Percentiles rank a stretch among this genome's conserved stretches.
Evolutionary conservation across 2,888 invertebrate genomes (phyloP).

Genomic region (Norana najaformis): DNA sequence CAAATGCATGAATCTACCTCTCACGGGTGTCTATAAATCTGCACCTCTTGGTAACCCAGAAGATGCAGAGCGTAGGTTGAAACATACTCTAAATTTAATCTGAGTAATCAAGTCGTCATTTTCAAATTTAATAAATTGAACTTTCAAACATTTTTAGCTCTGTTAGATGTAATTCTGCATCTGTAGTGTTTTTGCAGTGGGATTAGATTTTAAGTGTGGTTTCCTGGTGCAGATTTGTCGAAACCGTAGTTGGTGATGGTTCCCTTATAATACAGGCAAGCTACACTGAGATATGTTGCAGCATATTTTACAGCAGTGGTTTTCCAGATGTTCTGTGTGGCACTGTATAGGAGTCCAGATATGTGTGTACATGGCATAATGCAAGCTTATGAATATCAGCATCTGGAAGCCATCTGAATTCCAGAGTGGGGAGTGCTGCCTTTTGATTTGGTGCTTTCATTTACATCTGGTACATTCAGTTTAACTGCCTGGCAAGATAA

Average conservation of each 20-base stretch:
- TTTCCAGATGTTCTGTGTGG: neutral
- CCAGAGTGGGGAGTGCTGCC: neutral
- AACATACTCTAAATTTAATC: no score
- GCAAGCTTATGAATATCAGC: neutral
- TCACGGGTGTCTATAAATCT: neutral
- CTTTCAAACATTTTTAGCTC: neutral
- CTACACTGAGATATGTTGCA: neutral
- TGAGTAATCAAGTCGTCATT: neutral
- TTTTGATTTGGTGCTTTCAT: neutral
- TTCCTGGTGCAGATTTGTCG: no score
- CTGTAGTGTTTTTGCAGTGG: neutral
- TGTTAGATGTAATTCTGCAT: neutral
- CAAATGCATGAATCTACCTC: neutral
- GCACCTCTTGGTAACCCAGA: neutral
- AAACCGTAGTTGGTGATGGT: no score
- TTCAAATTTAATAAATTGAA: neutral
- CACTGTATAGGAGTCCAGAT: neutral
- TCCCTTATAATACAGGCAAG: neutral
- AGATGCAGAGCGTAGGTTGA: neutral
- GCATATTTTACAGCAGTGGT: neutral
- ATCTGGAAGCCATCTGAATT: slow-evolving; percentile 13
- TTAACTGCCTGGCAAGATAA: neutral
- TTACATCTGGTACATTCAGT: neutral
- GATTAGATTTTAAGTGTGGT: neutral
- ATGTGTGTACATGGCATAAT: neutral